These are phyloP conservation scores for Drosophila parthenogenetica DNA, from an alignment of 2,888 invertebrate species.

Conservation along the genomic window DNA sequence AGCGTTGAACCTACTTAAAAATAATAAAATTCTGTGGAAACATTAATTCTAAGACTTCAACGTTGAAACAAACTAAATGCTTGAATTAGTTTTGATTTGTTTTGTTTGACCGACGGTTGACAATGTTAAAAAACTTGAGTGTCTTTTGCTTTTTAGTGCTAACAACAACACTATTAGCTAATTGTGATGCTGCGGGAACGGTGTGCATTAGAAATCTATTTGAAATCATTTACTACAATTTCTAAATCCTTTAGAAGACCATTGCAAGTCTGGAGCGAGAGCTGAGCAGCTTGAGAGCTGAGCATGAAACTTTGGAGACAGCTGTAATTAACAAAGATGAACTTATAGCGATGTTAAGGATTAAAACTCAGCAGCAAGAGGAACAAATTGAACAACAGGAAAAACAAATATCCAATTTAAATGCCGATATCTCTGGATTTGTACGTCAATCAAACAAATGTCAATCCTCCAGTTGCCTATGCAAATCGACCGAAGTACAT, in stretches of 20 bases:
- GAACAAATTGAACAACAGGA: slow-evolving; percentile 42
- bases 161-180: background rate
- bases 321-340: slow-evolving; percentile 42
- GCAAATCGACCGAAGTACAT: slow-evolving; percentile 39
- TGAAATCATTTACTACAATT: background rate
- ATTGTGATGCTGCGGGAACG: background rate
- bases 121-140: slow-evolving; percentile 26
- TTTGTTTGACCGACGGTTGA: slow-evolving; percentile 2
- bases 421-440: slow-evolving; percentile 1
- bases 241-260: slow-evolving; percentile 12
- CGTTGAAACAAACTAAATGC: slow-evolving; percentile 2
- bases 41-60: slow-evolving; percentile 1
- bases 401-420: slow-evolving; percentile 14
- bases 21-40: slow-evolving; percentile 12
- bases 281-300: background rate
- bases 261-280: slow-evolving; percentile 18
- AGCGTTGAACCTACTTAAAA: slow-evolving; percentile 22
- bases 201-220: slow-evolving; percentile 12
- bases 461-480: slow-evolving; percentile 42
- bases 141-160: slow-evolving; percentile 19
- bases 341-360: slow-evolving; percentile 44
- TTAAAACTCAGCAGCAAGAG: slow-evolving; percentile 41
- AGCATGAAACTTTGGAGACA: slow-evolving; percentile 15
- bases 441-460: slow-evolving; percentile 35
- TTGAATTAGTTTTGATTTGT: slow-evolving; percentile 42